These are phyloP conservation scores for Capitulum mitella DNA, from an alignment of 2,888 invertebrate genomes.

Conservation along the genomic window DNA sequence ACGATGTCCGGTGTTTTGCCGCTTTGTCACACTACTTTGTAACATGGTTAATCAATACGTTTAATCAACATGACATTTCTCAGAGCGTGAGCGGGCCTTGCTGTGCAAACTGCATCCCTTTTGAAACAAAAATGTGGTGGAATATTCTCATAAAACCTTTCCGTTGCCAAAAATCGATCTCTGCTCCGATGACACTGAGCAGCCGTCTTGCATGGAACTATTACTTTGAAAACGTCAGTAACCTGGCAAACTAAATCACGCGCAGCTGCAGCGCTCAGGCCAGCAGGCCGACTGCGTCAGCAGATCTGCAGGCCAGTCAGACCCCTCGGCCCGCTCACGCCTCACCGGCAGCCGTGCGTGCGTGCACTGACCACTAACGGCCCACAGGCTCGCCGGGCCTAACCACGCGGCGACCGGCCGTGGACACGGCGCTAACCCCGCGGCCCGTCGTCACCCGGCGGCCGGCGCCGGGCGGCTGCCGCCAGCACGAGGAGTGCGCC, in stretches of 20 bases:
- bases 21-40: not conserved
- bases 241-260: too few species aligned
- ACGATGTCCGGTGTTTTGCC: not conserved
- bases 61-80: not conserved
- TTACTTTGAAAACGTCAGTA: too few species aligned
- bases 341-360: conserved; percentile 50
- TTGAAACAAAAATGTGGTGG: too few species aligned
- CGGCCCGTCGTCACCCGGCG: not conserved
- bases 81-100: conserved; percentile 33
- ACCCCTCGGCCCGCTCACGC: conserved; percentile 51
- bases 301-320: conserved; percentile 37
- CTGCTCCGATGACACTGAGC: too few species aligned
- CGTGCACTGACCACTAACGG: conserved; percentile 7
- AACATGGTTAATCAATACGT: not conserved
- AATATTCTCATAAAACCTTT: too few species aligned
- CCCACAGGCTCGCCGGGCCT: not conserved
- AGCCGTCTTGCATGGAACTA: too few species aligned
- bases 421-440: not conserved
- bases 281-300: too few species aligned
- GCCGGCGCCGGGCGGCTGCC: conserved; percentile 6
- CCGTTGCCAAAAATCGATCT: too few species aligned
- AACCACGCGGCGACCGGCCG: not conserved
- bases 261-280: too few species aligned
- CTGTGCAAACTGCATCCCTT: too few species aligned
- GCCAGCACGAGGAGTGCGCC: conserved; percentile 40